These are phyloP conservation scores for Charanyca ferruginea DNA, from an alignment of 2,888 invertebrate genomes.

Conservation along the genomic window DNA sequence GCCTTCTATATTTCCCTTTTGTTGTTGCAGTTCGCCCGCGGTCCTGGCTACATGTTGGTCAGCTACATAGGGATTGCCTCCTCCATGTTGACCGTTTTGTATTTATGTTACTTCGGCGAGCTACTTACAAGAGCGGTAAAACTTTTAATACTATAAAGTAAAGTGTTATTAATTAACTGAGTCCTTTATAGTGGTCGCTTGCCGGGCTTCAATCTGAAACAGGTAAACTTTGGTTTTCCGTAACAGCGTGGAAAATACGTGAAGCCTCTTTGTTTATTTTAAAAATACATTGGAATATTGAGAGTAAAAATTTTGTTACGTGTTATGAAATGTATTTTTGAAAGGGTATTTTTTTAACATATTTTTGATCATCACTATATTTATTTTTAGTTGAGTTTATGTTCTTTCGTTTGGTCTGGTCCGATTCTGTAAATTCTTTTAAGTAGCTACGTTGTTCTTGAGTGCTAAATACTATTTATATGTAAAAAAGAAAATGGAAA, in stretches of 20 bases:
- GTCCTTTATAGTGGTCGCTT: conserved; percentile 11
- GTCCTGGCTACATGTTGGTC: conserved; percentile 55
- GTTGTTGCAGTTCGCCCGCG: conserved; percentile 64
- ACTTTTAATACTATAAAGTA: conserved; percentile 37
- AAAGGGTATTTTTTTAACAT: no score
- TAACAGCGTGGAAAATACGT: neutral
- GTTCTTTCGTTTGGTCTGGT: no score
- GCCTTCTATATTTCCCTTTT: neutral
- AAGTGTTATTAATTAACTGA: conserved; percentile 19
- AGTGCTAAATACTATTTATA: no score
- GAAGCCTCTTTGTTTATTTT: neutral
- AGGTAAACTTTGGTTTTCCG: conserved; percentile 10
- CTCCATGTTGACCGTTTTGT: conserved; percentile 53
- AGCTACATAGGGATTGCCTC: conserved; percentile 60
- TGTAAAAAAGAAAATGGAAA: no score
- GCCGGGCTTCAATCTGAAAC: neutral
- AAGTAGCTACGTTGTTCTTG: no score
- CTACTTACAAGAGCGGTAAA: conserved; percentile 64
- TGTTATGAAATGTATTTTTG: no score
- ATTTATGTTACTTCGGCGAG: conserved; percentile 67
- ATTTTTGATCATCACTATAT: no score
- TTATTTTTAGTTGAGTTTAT: no score
- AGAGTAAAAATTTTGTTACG: no score
- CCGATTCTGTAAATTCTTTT: no score
- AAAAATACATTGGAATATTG: neutral